phyloP scores from a whole-genome alignment of 2,888 invertebrate genomes.

The Scaptomyza tumidula region DNA sequence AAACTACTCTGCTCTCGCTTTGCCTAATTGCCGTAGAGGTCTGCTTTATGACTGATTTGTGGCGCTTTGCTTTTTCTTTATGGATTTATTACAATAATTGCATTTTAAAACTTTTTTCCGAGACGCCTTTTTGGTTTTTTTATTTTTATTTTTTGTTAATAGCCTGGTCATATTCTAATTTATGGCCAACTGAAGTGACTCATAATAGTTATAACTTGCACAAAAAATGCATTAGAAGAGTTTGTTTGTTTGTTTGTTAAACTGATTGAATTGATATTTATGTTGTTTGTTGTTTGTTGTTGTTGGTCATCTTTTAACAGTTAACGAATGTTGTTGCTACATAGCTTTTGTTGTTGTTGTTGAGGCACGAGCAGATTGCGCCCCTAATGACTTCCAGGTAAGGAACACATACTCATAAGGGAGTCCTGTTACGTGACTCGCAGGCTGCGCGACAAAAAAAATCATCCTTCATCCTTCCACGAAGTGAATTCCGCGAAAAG shows the following conservation, averaged over 20 bases:
- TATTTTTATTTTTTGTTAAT: constrained; percentile 49
- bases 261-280: constrained; percentile 9
- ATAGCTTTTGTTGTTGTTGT: constrained; percentile 5
- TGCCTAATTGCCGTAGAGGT: constrained; percentile 60
- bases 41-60: constrained; percentile 59
- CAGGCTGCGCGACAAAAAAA: constrained; percentile 29
- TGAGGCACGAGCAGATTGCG: constrained; percentile 48
- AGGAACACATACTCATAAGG: constrained; percentile 36
- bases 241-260: background rate
- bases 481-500: constrained; percentile 16
- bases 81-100: constrained; percentile 77
- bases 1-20: constrained; percentile 21
- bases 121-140: constrained; percentile 47
- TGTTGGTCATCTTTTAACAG: background rate
- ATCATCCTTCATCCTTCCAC: background rate
- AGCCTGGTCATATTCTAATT: constrained; percentile 65
- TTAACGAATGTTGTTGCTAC: constrained; percentile 23
- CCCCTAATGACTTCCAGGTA: constrained; percentile 80
- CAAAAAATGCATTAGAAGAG: constrained; percentile 39
- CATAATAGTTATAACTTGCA: constrained; percentile 21
- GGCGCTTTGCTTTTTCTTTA: constrained; percentile 66
- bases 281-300: background rate
- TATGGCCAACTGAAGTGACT: constrained; percentile 47
- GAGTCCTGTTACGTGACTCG: constrained; percentile 67
- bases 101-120: constrained; percentile 57